These are phyloP conservation scores for Andrena hattorfiana DNA, from an alignment of 2,888 invertebrate genomes.

Conservation along the genomic window DNA sequence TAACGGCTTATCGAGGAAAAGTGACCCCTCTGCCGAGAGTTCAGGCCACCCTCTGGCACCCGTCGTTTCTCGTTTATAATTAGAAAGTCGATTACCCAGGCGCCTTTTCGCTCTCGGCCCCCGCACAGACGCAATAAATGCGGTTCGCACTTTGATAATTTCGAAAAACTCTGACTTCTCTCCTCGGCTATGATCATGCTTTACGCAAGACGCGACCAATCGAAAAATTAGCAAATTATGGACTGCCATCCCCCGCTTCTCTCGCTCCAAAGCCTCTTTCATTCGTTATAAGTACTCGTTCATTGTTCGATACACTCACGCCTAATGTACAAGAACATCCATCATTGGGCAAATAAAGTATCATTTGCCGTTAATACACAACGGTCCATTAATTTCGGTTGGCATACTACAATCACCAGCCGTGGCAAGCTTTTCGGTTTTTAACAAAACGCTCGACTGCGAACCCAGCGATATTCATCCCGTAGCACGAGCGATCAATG, in stretches of 20 bases:
- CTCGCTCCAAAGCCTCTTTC: not conserved
- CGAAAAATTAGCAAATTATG: slow-evolving; percentile 16
- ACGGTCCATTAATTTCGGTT: slow-evolving; percentile 31
- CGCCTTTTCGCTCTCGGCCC: slow-evolving; percentile 33
- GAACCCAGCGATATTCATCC: not conserved
- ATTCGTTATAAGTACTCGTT: no score
- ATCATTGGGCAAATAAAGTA: slow-evolving; percentile 39
- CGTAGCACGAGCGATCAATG: not conserved
- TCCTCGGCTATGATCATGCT: not conserved
- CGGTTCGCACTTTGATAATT: slow-evolving; percentile 41
- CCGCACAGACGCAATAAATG: slow-evolving; percentile 39
- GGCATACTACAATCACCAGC: slow-evolving; percentile 1
- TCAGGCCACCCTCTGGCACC: slow-evolving; percentile 40
- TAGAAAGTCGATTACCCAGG: slow-evolving; percentile 68
- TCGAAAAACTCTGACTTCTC: slow-evolving; percentile 44
- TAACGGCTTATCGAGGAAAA: slow-evolving; percentile 64
- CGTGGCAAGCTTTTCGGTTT: slow-evolving; percentile 25
- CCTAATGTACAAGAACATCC: slow-evolving; percentile 20
- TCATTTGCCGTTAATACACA: slow-evolving; percentile 12
- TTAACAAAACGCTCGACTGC: slow-evolving; percentile 10
- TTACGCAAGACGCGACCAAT: slow-evolving; percentile 10
- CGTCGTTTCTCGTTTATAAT: slow-evolving; percentile 64
- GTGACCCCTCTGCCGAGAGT: slow-evolving; percentile 63
- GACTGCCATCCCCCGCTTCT: slow-evolving; percentile 5
- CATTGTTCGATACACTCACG: slow-evolving; percentile 3